phyloP scores from a whole-genome alignment of 2,888 invertebrate genomes.

The Steinernema scapterisci region DNA sequence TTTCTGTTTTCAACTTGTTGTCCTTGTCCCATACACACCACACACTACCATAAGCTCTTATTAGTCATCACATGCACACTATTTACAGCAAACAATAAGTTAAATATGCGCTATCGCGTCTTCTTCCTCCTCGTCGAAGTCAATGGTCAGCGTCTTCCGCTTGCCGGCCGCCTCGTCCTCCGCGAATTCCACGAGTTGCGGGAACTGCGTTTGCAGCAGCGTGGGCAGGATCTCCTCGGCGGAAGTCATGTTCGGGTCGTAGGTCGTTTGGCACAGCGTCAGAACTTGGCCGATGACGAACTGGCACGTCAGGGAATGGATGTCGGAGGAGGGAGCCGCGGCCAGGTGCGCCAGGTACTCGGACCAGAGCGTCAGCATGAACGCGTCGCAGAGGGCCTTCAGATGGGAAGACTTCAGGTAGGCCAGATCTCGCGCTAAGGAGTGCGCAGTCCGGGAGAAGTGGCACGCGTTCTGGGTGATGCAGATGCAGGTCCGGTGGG shows the following conservation, averaged over 20 bases:
- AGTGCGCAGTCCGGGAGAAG: constrained; percentile 56
- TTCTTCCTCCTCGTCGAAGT: constrained; percentile 52
- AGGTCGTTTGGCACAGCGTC: constrained; percentile 53
- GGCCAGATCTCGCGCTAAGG: constrained; percentile 58
- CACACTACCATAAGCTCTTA: no score
- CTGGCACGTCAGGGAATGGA: constrained; percentile 57
- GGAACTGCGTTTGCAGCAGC: constrained; percentile 52
- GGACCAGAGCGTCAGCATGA: constrained; percentile 58
- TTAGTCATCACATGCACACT: background rate
- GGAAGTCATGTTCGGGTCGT: constrained; percentile 32
- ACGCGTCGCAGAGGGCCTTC: constrained; percentile 53
- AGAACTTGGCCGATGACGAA: constrained; percentile 56
- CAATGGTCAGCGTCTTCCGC: constrained; percentile 40
- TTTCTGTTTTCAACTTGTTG: no score
- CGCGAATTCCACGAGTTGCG: constrained; percentile 46
- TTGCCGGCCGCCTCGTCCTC: constrained; percentile 42
- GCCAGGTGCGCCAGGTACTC: constrained; percentile 54
- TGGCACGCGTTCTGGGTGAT: constrained; percentile 60
- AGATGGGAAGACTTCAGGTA: constrained; percentile 51
- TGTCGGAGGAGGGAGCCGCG: constrained; percentile 38
- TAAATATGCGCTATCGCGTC: constrained; percentile 46
- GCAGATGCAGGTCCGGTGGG: constrained; percentile 48
- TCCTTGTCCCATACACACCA: no score
- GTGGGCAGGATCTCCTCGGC: constrained; percentile 38
- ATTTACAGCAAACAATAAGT: background rate